Base-by-base conservation (phyloP, 2,888 invertebrate genomes). In the Notocelia uddmanniana region DNA sequence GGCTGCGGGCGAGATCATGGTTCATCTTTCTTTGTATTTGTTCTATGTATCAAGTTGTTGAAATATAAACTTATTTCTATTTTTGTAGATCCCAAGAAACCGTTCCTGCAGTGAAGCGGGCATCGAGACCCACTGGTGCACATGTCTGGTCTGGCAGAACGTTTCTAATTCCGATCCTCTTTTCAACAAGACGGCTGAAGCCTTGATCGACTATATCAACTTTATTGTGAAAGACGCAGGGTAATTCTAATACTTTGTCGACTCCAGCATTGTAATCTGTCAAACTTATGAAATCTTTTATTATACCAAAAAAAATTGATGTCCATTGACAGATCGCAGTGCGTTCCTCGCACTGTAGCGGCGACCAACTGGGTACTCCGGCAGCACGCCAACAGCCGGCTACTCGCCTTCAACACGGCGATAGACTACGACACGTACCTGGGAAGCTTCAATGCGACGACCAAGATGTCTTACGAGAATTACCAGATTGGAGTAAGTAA, bases 111-210 rank as follows among this genome's bases (percentile, higher is more conserved):
- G 96, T 5, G 96, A 98, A 85, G 99, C 99, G 0, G 97, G 96
- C 68, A 97, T 99, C 72, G 98, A 98, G 84, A 96, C 98, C 0
- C 99, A 99, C 85, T 99, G 99, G 99, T 99, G 99, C 85, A 96
- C 98, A 0, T 99, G 99, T 83, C 93, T 98, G 0, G 95, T 95
- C n/a, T 99, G 98, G 98, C 88, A 95, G 75, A 92, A 95, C 64
- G 89, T 98, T 0, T 86, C 95, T 1, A 73, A 90, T 0, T 83
- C 88, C 0, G 93, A 95, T 52, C 82, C 89, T 0, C 83, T 94
- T 10, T 95, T 95, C 11, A 74, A 84, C 1, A 89, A 92, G 31
- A 94, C 96, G 0, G 96, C 95, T 0, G 81, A 93, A 1, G 95
- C 95, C 10, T 92, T 97, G 41, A 86, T 96, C 0, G 81, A 91